These are phyloP conservation scores for Torymus auratus DNA, from an alignment of 2,888 invertebrate species.

Conservation along the genomic window DNA sequence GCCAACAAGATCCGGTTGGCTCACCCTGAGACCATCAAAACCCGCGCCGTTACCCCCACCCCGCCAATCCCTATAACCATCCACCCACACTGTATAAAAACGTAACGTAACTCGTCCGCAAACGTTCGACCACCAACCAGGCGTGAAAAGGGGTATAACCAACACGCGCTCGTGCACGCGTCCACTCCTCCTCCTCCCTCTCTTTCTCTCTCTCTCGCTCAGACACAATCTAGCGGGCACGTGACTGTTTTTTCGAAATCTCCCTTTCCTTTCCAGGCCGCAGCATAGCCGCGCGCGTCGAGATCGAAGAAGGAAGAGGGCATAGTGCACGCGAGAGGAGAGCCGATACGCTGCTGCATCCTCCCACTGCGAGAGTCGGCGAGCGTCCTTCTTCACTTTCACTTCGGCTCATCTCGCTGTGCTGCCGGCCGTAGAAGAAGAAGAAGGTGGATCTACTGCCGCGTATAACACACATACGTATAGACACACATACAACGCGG, in stretches of 20 bases:
- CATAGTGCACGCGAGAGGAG: conserved; percentile 1
- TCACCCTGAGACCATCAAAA: too few species aligned
- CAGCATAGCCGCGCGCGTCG: background rate
- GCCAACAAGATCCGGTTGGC: too few species aligned
- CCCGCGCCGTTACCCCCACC: too few species aligned
- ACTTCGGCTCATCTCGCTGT: conserved; percentile 36
- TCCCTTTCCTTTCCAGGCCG: conserved; percentile 20
- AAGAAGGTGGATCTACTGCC: conserved; percentile 1
- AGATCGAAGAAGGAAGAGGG: conserved; percentile 29
- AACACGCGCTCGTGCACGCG: background rate
- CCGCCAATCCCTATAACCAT: too few species aligned
- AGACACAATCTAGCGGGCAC: too few species aligned
- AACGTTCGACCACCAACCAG: background rate
- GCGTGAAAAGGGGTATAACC: background rate
- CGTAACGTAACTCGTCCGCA: too few species aligned
- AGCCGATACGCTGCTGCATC: conserved; percentile 32
- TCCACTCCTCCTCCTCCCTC: background rate
- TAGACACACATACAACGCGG: too few species aligned
- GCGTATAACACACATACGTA: too few species aligned
- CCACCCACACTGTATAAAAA: too few species aligned
- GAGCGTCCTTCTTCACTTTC: conserved; percentile 44
- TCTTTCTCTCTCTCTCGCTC: too few species aligned
- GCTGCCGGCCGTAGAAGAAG: background rate
- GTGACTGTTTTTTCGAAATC: conserved; percentile 16
- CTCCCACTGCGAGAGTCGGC: background rate